Base-by-base conservation (phyloP, 2,888 invertebrate species). In the Dryomyza anilis region DNA sequence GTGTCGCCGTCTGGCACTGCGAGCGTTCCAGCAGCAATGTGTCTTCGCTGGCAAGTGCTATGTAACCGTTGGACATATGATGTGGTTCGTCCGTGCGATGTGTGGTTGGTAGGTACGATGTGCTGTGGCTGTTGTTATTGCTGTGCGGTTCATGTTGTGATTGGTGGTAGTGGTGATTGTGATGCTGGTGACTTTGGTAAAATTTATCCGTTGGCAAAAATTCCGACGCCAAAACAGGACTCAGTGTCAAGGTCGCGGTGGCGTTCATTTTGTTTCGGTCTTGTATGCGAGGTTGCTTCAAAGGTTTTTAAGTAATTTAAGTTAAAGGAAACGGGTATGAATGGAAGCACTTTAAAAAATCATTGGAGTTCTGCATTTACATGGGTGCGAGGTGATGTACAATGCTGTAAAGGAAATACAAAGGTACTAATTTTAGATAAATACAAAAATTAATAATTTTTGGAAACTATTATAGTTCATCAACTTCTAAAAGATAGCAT, bases 231-330 rank as follows among this genome's bases (percentile, higher is more conserved):
- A 69, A 33, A n/a, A 67, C 67, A 14, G 69, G 66, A 43, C 62
- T 55, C 53, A 70, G 53, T 16, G 66, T 67, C 61, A 72, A 64
- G 27, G 68, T 71, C 21, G 67, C 68, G 55, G 70, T 65, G 50
- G 64, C 65, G 56, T 67, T 72, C 70, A 69, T 50, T 45, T 45
- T 45, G 12, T 33, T 33, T 33, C 12, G n/a, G 6, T 45, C 5
- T 45, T 45, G 45, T 45, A 5, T n/a, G 16, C n/a, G 8, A 12
- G 33, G 12, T 14, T 43, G 43, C 12, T 43, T 43, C 6, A 43
- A 14, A 16, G 12, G 2, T 43, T 8, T 5, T 5, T 43, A n/a
- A n/a, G n/a, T n/a, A n/a, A n/a, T n/a, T n/a, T n/a, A n/a, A n/a
- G n/a, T n/a, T n/a, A n/a, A n/a, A n/a, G 50, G 50, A 52, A 52